Base-by-base conservation (phyloP, 2,888 invertebrate species). In the Crioceris asparagi region DNA sequence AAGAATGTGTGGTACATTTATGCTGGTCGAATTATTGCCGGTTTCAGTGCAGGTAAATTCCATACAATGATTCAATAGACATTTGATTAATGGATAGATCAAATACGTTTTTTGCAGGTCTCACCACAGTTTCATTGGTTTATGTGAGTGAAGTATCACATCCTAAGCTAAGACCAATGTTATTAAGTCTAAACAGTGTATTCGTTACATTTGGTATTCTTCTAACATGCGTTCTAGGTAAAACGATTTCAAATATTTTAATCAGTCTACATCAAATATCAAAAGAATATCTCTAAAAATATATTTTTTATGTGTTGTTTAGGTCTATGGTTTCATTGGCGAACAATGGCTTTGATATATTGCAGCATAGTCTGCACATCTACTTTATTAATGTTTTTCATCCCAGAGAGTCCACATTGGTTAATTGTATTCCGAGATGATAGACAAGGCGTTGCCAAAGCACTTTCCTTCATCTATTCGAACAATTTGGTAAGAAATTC, bases 321-420 rank as follows among this genome's bases (percentile, higher is more conserved):
- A 56, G 70, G 64, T 6, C 55, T 63, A 16, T 65, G 65, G 53
- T 53, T 71, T 14, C 54, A 61, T 8, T 75, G 74, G 74, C 59
- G 65, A 10, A 55, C 56, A 17, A 66, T 72, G 48, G 66, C 72
- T 1, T 56, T 66, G 7, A 53, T 67, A 4, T 70, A 66, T 46
- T 60, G 65, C 17, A 47, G 50, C 2, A 32, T 70, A 6, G 55
- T 67, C 2, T 23, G 60, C 2, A 23, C 56, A 1, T 61, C 65
- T 6, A 56, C 65, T 6, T 26, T 62, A 12, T 47, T 59, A 0
- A 50, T 71, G 2, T 59, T 59, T 17, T 54, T 65, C 6, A 47
- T 74, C 29, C 74, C 75, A 1, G 74, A 75, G 55, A 72, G 72
- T 44, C 74, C 75, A 0, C 64, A 71, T 40, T 75, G 75, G 74